phyloP scores from a whole-genome alignment of 2,113 vertebrate genomes.

The Terrapene triunguis region DNA sequence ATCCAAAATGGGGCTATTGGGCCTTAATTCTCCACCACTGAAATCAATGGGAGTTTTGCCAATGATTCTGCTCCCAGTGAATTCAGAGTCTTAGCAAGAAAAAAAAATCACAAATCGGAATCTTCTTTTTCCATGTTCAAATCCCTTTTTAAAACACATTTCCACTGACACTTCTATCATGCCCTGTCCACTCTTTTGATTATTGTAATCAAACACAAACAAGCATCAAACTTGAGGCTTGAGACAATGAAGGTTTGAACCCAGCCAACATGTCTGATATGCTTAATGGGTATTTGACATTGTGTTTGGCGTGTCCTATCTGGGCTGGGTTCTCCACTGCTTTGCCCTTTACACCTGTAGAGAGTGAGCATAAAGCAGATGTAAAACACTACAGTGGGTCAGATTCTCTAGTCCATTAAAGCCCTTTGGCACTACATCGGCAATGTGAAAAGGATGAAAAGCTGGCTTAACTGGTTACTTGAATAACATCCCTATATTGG shows the following conservation, averaged over 20 bases:
- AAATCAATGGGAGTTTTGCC: background rate
- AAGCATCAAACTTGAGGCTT: background rate
- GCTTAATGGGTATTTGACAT: background rate
- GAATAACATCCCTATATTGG: background rate
- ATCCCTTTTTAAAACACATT: background rate
- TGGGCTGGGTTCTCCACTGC: background rate
- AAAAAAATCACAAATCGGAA: rapidly evolving
- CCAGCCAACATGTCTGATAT: background rate
- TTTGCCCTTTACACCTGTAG: background rate
- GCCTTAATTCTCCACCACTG: background rate
- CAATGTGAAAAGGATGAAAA: background rate
- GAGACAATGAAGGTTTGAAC: background rate
- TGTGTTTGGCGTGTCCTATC: background rate
- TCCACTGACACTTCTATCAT: background rate
- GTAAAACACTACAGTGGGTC: background rate
- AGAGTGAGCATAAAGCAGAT: background rate
- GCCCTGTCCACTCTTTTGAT: background rate
- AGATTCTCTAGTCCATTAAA: background rate
- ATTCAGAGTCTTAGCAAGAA: background rate
- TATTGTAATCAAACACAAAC: background rate
- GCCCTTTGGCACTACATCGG: background rate
- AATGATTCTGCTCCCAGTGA: background rate
- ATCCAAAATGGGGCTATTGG: background rate
- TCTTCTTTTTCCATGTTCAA: background rate
- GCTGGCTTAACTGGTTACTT: background rate